Percentiles rank a stretch among this genome's conserved stretches.
phyloP scores from a whole-genome alignment of 1,140 invertebrate genomes.

The Leptonema lineaticorne region DNA sequence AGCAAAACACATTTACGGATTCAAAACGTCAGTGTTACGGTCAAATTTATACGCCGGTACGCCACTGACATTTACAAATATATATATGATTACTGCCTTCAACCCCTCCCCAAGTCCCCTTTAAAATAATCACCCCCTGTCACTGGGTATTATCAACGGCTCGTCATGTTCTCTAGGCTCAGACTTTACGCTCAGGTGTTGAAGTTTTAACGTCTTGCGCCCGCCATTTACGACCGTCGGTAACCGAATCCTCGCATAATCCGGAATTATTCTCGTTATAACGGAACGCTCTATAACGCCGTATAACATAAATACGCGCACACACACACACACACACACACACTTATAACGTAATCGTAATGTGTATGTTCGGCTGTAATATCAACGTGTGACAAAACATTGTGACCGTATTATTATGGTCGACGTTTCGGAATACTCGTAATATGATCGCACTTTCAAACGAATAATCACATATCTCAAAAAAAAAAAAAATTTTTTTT shows the following conservation, averaged over 20 bases:
- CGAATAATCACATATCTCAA: no score
- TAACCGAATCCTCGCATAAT: slow-evolving; percentile 16
- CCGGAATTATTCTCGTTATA: slow-evolving; percentile 4
- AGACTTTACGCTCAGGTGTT: neutral
- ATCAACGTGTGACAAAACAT: no score
- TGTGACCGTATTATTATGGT: no score
- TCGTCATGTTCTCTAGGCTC: neutral
- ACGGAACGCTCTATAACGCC: no score
- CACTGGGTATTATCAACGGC: neutral
- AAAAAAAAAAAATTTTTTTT: no score
- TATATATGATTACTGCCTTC: neutral
- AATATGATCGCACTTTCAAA: no score
- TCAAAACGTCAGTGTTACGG: neutral
- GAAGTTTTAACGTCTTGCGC: neutral
- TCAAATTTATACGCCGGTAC: neutral
- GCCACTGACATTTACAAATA: neutral
- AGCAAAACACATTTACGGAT: no score
- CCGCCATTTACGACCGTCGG: neutral
- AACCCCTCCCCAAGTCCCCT: neutral
- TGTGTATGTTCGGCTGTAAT: no score
- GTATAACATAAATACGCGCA: neutral
- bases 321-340: neutral
- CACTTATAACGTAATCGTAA: neutral
- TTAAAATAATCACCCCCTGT: neutral
- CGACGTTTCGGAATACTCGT: no score